Conservation (phyloP, 1,140 invertebrate genomes). For the Calliopsis andreniformis region DNA sequence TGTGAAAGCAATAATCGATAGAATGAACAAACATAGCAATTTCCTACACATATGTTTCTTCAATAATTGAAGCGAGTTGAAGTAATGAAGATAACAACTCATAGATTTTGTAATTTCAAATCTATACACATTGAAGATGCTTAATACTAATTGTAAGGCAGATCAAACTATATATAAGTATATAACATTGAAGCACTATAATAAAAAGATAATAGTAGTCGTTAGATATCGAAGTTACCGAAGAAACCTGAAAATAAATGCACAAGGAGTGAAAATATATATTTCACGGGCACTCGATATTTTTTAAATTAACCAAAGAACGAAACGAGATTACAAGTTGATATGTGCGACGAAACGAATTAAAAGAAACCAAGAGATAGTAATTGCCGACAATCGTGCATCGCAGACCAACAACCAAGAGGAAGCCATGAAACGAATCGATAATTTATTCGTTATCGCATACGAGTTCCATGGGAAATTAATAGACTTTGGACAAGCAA, state of each 20-base stretch:
- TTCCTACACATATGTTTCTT: no score
- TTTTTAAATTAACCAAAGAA: neutral
- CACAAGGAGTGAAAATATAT: neutral
- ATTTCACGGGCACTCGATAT: conserved; percentile 11
- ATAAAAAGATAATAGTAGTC: neutral
- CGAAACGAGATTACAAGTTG: neutral
- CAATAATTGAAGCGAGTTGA: no score
- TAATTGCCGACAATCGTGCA: conserved; percentile 36
- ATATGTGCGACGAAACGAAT: neutral
- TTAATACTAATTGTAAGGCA: neutral
- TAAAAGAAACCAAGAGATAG: neutral
- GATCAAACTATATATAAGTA: neutral
- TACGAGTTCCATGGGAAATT: neutral
- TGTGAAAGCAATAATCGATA: neutral
- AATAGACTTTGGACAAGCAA: neutral
- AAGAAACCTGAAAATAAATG: neutral
- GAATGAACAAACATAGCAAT: no score
- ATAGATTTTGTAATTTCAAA: no score
- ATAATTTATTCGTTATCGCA: neutral
- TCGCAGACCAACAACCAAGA: conserved; percentile 23
- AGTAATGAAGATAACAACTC: no score
- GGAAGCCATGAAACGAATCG: neutral
- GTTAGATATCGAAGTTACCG: neutral
- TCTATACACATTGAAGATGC: no score
- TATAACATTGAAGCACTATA: neutral